Evolutionary conservation across 1,140 invertebrate species (phyloP).

Genomic region (Drosophila erecta): DNA sequence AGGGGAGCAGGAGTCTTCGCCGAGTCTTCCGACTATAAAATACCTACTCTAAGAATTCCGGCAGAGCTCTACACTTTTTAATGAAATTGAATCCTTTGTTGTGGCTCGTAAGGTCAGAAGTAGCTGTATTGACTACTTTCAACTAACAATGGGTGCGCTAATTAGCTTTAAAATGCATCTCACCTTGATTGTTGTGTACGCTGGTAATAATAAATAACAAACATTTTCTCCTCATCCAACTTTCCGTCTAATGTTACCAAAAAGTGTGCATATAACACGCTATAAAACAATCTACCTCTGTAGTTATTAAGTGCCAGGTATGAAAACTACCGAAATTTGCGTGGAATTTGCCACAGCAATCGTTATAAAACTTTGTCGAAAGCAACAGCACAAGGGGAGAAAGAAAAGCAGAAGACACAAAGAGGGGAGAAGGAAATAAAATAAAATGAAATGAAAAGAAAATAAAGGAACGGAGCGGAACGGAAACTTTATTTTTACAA

Average conservation of each 20-base stretch:
- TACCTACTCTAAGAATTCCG: slow-evolving; percentile 1
- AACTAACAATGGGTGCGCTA: not conserved
- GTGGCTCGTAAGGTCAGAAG: not conserved
- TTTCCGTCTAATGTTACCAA: not conserved
- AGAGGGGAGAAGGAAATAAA: slow-evolving; percentile 45
- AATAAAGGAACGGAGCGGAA: not conserved
- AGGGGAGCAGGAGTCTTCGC: slow-evolving; percentile 4
- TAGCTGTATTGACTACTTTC: not conserved
- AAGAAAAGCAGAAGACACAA: not conserved
- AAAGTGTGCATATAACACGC: not conserved
- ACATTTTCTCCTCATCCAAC: not conserved
- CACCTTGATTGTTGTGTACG: no score
- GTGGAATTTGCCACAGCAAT: slow-evolving; percentile 68
- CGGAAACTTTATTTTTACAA: slow-evolving; percentile 80
- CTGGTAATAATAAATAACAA: not conserved
- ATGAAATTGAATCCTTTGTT: not conserved
- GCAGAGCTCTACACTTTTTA: not conserved
- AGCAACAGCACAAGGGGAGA: not conserved
- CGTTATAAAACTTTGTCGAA: slow-evolving; percentile 66
- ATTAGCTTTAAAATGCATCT: not conserved
- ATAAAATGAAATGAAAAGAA: slow-evolving; percentile 15
- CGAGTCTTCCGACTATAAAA: slow-evolving; percentile 16
- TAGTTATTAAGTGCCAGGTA: slow-evolving; percentile 4
- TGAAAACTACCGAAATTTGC: slow-evolving; percentile 71
- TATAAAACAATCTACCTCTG: slow-evolving; percentile 6